phyloP scores from a whole-genome alignment of 2,888 invertebrate species.

The Cremastinae sp. region DNA sequence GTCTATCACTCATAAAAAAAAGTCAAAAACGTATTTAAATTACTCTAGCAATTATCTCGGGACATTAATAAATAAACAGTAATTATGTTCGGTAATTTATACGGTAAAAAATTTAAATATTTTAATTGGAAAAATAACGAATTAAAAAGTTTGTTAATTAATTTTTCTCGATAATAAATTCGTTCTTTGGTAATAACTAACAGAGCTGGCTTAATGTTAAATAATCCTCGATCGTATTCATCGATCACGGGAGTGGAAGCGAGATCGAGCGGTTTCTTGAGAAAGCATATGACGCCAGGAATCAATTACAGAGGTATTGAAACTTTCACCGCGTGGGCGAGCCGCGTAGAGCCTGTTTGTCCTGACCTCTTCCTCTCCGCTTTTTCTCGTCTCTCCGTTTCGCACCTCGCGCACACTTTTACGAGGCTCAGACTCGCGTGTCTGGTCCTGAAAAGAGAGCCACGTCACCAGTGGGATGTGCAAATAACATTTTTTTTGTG shows the following conservation, averaged over 20 bases:
- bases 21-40: too few species aligned
- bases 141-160: conserved; percentile 1
- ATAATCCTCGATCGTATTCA: conserved; percentile 23
- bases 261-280: conserved; percentile 35
- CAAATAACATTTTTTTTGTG: conserved; percentile 22
- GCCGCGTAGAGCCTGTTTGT: conserved; percentile 70
- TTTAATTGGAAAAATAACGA: not conserved
- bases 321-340: conserved; percentile 79
- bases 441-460: conserved; percentile 34
- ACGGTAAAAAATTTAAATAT: too few species aligned
- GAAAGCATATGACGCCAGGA: conserved; percentile 66
- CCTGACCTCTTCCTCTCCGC: conserved; percentile 65
- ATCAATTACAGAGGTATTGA: conserved; percentile 73
- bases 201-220: conserved; percentile 1
- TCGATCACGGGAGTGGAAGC: conserved; percentile 20
- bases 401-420: conserved; percentile 31
- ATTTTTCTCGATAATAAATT: conserved; percentile 5
- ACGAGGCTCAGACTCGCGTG: conserved; percentile 22
- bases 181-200: conserved; percentile 5
- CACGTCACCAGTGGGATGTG: conserved; percentile 15
- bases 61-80: too few species aligned
- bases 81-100: too few species aligned
- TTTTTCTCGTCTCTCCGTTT: conserved; percentile 57
- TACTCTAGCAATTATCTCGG: too few species aligned
- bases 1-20: too few species aligned